Conservation (phyloP, 1,140 invertebrate species). For the Diachasmimorpha longicaudata region DNA sequence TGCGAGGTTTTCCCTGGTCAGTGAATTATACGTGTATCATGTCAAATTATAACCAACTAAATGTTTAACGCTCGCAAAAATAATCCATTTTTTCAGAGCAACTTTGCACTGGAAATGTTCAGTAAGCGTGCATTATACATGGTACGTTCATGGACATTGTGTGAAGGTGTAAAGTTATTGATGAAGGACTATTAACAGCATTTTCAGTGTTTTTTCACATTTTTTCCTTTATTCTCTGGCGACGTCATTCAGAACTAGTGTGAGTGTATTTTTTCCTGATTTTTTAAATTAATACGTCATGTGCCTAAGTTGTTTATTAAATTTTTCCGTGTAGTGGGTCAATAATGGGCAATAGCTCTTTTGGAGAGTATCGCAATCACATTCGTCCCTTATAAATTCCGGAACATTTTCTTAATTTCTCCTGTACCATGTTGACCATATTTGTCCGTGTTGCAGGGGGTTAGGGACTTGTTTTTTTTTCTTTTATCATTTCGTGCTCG, state of each 20-base stretch:
- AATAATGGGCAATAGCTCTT: too few species aligned
- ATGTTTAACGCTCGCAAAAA: not conserved
- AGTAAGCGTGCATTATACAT: conserved; percentile 8
- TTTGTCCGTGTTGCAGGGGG: not conserved
- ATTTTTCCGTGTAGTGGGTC: too few species aligned
- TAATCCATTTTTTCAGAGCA: not conserved
- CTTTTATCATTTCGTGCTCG: not conserved
- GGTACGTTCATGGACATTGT: not conserved
- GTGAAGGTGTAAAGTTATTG: not conserved
- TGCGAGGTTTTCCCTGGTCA: not conserved
- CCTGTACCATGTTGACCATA: not conserved
- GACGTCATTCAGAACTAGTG: too few species aligned
- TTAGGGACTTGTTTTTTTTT: too few species aligned
- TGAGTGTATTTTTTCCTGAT: too few species aligned
- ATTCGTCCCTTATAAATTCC: conserved; percentile 6
- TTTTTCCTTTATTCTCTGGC: too few species aligned
- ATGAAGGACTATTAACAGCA: too few species aligned
- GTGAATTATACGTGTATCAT: not conserved
- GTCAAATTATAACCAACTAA: not conserved
- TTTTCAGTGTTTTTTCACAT: too few species aligned
- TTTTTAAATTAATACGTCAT: too few species aligned
- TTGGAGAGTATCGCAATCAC: too few species aligned
- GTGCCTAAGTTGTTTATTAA: too few species aligned
- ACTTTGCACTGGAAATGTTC: not conserved
- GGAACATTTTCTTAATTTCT: not conserved